Evolutionary conservation across 23 tunicate genomes (phyloP), one percentile per base, ranked within the genome.

Genomic region (Phallusia fumigata): DNA sequence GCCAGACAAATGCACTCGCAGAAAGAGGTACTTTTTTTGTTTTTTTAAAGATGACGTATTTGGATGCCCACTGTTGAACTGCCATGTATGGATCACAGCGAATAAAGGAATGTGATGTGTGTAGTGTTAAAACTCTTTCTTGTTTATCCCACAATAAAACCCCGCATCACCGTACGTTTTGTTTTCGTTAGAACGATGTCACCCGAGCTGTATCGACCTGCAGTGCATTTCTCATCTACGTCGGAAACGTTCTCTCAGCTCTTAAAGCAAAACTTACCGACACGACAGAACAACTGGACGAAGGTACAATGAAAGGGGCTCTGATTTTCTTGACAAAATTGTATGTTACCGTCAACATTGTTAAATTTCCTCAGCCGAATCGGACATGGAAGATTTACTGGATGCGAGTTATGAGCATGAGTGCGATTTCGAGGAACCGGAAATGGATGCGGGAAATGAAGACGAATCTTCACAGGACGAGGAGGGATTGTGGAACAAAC

Each of bases 401-500:
- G 69, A 58, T 58, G 69, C 69, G 69, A 58, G 69, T 24, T 58
- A 58, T 58, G 69, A 58, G 69, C 69, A 58, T 22, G 69, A 58
- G 28, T 22, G 69, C 5, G 69, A 58, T 58, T 58, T 58, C 40
- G 88, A 85, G 65, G 97, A 92, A 36, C 77, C 79, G 77, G 81
- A 87, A 16, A 65, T 77, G 51, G 74, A 52, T 16, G 83, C 30
- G 13, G 47, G 80, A 18, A 45, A 65, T 26, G 84, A 80, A 35
- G 83, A 76, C 18, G 91, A 87, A 80, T 32, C 79, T 12, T 32
- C 73, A 31, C 77, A 80, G 31, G 97, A 93, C 11, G 92, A 84
- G 18, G 93, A 88, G 24, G 89, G 88, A 30, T 31, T 94, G 35
- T 94, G 94, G 86, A 89, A 83, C 85, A 91, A 91, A 79, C 86